phyloP scores from a whole-genome alignment of 64 coral and sea anemone genomes.

The Trachythela sp. region DNA sequence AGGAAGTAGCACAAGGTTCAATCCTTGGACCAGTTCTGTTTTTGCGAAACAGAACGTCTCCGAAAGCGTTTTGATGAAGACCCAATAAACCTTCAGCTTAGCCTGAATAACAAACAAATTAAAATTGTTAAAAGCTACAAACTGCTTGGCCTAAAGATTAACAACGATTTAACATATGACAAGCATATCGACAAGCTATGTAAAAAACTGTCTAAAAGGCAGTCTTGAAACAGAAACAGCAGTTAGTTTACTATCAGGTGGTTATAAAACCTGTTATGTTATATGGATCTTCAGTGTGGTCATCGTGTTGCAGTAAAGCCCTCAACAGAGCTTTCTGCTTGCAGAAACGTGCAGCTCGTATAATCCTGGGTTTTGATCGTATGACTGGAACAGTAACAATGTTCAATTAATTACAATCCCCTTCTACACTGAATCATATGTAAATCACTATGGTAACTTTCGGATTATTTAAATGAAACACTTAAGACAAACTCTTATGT shows the following conservation, averaged over 20 bases:
- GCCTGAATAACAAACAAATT: background rate
- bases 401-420: too few relatives aligned
- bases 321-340: background rate
- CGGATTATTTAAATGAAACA: too few relatives aligned
- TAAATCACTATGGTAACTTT: too few relatives aligned
- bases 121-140: background rate
- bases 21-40: too few relatives aligned
- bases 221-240: background rate
- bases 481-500: too few relatives aligned
- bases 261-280: slow-evolving; percentile 3
- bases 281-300: background rate
- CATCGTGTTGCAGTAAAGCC: background rate
- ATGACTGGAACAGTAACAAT: too few relatives aligned
- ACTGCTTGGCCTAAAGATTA: background rate
- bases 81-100: too few relatives aligned
- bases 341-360: background rate
- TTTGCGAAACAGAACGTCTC: too few relatives aligned
- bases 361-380: too few relatives aligned
- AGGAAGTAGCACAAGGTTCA: too few relatives aligned
- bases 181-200: background rate
- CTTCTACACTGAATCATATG: too few relatives aligned
- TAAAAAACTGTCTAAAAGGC: background rate
- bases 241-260: background rate
- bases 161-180: background rate
- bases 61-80: too few relatives aligned